These are phyloP conservation scores for Lanius collurio DNA, from an alignment of 2,113 vertebrate species.

Conservation along the genomic window DNA sequence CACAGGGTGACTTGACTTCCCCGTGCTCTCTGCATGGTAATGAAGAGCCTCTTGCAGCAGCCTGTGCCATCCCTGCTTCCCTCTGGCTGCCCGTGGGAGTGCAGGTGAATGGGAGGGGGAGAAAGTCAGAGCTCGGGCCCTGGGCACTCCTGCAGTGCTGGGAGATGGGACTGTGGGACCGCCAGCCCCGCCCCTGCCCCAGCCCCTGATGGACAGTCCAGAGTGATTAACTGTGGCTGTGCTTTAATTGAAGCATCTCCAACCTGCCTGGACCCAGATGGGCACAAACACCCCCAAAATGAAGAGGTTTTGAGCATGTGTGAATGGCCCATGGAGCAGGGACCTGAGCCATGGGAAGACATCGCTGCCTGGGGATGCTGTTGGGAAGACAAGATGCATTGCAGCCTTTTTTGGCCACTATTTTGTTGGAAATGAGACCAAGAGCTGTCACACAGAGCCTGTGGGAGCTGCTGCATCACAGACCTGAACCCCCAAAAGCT, in stretches of 20 bases:
- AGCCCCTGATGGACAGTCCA: fast-evolving
- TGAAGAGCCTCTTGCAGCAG: neutral
- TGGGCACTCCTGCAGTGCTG: fast-evolving
- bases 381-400: fast-evolving
- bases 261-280: neutral
- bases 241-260: neutral
- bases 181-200: neutral
- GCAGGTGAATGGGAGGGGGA: neutral
- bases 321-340: fast-evolving
- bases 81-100: fast-evolving
- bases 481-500: neutral
- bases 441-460: neutral
- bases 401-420: neutral
- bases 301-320: fast-evolving
- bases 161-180: neutral
- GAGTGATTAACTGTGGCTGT: neutral
- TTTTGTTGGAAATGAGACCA: neutral
- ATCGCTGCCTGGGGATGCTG: fast-evolving
- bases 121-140: fast-evolving
- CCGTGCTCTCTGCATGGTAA: neutral
- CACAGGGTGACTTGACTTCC: neutral
- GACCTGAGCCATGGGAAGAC: fast-evolving
- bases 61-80: fast-evolving
- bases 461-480: neutral
- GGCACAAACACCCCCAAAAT: neutral